Evolutionary conservation across 2,113 vertebrate species (phyloP).

Genomic region (Odontophorus gujanensis): DNA sequence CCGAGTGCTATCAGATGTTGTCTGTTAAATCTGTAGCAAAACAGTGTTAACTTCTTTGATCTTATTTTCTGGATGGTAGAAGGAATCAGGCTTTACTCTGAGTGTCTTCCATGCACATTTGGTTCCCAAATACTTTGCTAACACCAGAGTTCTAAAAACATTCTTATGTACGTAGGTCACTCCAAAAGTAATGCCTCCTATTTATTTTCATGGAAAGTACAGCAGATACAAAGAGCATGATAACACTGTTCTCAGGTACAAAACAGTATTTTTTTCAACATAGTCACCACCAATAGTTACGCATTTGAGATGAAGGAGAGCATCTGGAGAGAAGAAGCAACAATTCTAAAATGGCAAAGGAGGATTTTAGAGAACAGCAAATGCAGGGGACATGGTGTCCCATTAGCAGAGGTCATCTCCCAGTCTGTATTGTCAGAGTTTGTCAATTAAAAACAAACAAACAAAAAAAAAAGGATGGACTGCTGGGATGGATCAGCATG

Average conservation of each 20-base stretch:
- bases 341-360: background rate
- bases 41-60: background rate
- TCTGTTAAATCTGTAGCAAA: constrained; percentile 34
- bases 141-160: constrained; percentile 8
- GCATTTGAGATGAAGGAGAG: background rate
- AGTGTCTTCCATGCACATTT: background rate
- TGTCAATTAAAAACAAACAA: too few relatives aligned
- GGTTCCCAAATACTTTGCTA: background rate
- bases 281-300: too few relatives aligned
- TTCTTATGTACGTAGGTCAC: background rate
- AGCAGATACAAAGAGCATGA: too few relatives aligned
- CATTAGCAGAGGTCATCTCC: background rate
- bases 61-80: background rate
- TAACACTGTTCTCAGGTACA: too few relatives aligned
- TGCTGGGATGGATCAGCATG: constrained; percentile 9
- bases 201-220: too few relatives aligned
- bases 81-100: constrained; percentile 13
- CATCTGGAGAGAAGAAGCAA: background rate
- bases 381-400: background rate
- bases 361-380: background rate
- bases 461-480: background rate
- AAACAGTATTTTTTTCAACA: too few relatives aligned
- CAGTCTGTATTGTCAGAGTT: background rate
- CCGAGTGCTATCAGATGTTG: background rate
- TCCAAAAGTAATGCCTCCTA: too few relatives aligned